phyloP scores from a whole-genome alignment of 2,888 invertebrate genomes.

The Lutraria lutraria region DNA sequence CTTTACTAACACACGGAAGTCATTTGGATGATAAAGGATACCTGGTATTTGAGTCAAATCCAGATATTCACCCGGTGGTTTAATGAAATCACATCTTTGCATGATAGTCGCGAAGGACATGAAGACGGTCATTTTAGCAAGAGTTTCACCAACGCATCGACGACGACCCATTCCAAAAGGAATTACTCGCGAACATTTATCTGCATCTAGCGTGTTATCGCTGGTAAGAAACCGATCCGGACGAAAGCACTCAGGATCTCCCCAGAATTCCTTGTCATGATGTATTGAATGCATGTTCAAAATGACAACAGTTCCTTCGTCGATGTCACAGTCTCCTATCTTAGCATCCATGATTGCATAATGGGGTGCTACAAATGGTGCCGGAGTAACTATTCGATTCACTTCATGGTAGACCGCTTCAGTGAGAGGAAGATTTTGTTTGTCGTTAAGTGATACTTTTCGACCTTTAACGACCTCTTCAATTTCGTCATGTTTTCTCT shows the following conservation, averaged over 20 bases:
- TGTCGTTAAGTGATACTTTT: slow-evolving; percentile 58
- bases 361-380: slow-evolving; percentile 76
- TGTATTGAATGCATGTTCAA: slow-evolving; percentile 75
- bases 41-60: slow-evolving; percentile 23
- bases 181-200: slow-evolving; percentile 64
- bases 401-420: slow-evolving; percentile 75
- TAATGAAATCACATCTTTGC: slow-evolving; percentile 65
- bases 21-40: slow-evolving; percentile 18
- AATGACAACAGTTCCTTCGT: slow-evolving; percentile 71
- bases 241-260: slow-evolving; percentile 74
- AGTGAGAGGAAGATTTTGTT: slow-evolving; percentile 59
- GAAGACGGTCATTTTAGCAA: slow-evolving; percentile 74
- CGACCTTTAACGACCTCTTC: slow-evolving; percentile 58
- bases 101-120: slow-evolving; percentile 74
- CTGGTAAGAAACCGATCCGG: slow-evolving; percentile 72
- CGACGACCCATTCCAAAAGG: slow-evolving; percentile 76
- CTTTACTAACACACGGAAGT: slow-evolving; percentile 39
- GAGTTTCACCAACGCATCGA: slow-evolving; percentile 77
- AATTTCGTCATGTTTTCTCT: slow-evolving; percentile 74
- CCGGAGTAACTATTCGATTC: slow-evolving; percentile 68
- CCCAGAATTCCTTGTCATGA: slow-evolving; percentile 69
- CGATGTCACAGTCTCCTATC: slow-evolving; percentile 62
- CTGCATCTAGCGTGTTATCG: slow-evolving; percentile 53
- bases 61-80: not conserved
- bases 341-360: slow-evolving; percentile 66